phyloP scores from a whole-genome alignment of 2,113 vertebrate genomes.

The Pelodiscus sinensis region DNA sequence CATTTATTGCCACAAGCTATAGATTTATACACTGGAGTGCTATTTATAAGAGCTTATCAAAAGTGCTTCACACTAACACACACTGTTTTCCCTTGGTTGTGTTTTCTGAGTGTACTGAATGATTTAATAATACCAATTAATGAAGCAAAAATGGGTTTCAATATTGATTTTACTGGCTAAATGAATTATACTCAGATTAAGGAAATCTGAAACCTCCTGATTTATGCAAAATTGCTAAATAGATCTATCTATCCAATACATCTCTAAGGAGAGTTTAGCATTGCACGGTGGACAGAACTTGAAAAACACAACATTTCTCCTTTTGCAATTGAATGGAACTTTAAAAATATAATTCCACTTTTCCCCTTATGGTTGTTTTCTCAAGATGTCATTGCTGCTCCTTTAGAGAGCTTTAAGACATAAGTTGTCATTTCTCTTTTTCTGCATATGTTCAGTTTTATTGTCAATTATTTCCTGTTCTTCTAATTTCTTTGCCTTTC shows the following conservation, averaged over 20 bases:
- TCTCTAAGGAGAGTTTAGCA: slow-evolving; percentile 72
- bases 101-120: slow-evolving; percentile 60
- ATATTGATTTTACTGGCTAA: slow-evolving; percentile 71
- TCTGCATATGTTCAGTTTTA: not conserved
- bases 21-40: slow-evolving; percentile 58
- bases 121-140: slow-evolving; percentile 73
- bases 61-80: slow-evolving; percentile 63
- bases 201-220: slow-evolving; percentile 67
- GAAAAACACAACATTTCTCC: slow-evolving; percentile 63
- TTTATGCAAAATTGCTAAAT: slow-evolving; percentile 70
- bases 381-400: not conserved
- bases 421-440: not conserved
- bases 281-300: slow-evolving; percentile 44
- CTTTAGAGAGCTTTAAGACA: slow-evolving; percentile 34
- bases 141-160: slow-evolving; percentile 75
- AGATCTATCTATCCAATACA: slow-evolving; percentile 65
- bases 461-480: not conserved
- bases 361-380: slow-evolving; percentile 37
- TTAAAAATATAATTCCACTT: slow-evolving; percentile 17
- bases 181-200: slow-evolving; percentile 73
- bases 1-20: slow-evolving; percentile 46
- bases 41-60: slow-evolving; percentile 69
- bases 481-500: not conserved
- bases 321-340: slow-evolving; percentile 32
- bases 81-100: slow-evolving; percentile 71